Conservation (phyloP, 2,797 vertebrate genomes). For the Decapterus maruadsi region DNA sequence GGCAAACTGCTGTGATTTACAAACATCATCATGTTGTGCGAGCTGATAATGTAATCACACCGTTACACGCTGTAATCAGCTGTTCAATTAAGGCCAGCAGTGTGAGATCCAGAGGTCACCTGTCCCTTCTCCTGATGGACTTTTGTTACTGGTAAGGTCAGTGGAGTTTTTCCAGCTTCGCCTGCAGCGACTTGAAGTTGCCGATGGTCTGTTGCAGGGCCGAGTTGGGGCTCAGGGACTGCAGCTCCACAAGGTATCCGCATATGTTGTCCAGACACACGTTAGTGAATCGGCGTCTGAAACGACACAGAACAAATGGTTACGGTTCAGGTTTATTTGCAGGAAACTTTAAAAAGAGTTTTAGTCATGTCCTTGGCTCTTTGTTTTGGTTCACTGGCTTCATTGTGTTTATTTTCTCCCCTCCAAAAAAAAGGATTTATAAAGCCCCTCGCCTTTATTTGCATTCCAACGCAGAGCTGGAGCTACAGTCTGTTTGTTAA, state of each 20-base stretch:
- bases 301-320: background rate
- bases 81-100: conserved; percentile 44
- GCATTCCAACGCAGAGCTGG: background rate
- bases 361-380: background rate
- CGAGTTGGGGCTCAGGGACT: conserved; percentile 91
- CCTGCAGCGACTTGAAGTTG: conserved; percentile 96
- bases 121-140: conserved; percentile 4
- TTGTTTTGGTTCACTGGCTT: background rate
- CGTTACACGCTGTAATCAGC: conserved; percentile 14
- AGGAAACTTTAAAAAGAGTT: background rate
- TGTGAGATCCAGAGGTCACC: conserved; percentile 35
- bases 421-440: background rate
- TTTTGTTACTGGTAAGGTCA: conserved; percentile 66
- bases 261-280: conserved; percentile 96
- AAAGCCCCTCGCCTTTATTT: background rate
- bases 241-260: conserved; percentile 96
- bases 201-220: conserved; percentile 90
- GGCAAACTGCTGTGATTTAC: conserved; percentile 11
- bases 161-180: conserved; percentile 94
- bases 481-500: background rate
- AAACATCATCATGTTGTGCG: background rate
- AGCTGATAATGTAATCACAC: conserved; percentile 3
- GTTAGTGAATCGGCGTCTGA: conserved; percentile 94
- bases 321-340: background rate
- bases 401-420: background rate